These are phyloP conservation scores for Scrobipalpa atriplicella DNA, from an alignment of 2,888 invertebrate genomes.

Conservation along the genomic window DNA sequence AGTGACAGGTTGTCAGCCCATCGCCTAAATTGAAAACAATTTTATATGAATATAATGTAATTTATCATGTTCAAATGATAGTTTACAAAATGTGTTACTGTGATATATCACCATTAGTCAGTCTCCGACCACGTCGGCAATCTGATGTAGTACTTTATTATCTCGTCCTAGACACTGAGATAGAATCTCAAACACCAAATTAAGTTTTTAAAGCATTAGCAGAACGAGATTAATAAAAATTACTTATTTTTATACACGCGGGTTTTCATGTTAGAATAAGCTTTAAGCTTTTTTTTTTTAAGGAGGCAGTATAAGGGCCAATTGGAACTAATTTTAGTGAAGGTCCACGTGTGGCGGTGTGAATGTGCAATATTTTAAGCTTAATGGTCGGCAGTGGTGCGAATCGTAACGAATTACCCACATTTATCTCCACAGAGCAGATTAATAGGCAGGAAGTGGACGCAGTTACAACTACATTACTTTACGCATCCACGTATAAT, in stretches of 20 bases:
- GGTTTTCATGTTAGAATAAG: too few relatives aligned
- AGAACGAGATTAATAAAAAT: too few relatives aligned
- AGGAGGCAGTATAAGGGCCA: constrained; percentile 34
- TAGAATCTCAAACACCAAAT: too few relatives aligned
- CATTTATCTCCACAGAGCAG: constrained; percentile 71
- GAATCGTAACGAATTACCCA: constrained; percentile 71
- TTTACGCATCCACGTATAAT: neutral
- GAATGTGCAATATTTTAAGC: constrained; percentile 71
- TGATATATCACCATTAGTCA: constrained; percentile 73
- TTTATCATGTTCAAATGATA: too few relatives aligned
- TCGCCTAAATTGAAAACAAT: neutral
- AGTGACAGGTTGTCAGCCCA: neutral
- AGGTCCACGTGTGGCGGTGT: constrained; percentile 50
- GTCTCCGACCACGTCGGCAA: constrained; percentile 49
- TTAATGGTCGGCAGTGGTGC: constrained; percentile 58
- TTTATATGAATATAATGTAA: too few relatives aligned
- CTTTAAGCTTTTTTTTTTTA: too few relatives aligned
- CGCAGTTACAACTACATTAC: constrained; percentile 27
- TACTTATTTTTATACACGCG: too few relatives aligned
- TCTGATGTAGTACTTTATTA: constrained; percentile 29
- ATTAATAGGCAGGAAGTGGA: constrained; percentile 67
- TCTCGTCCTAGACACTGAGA: constrained; percentile 13
- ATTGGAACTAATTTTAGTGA: constrained; percentile 52
- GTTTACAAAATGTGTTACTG: constrained; percentile 45
- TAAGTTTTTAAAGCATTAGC: too few relatives aligned